These are phyloP conservation scores for Leptopterna dolabrata DNA, from an alignment of 2,888 invertebrate species.

Conservation along the genomic window DNA sequence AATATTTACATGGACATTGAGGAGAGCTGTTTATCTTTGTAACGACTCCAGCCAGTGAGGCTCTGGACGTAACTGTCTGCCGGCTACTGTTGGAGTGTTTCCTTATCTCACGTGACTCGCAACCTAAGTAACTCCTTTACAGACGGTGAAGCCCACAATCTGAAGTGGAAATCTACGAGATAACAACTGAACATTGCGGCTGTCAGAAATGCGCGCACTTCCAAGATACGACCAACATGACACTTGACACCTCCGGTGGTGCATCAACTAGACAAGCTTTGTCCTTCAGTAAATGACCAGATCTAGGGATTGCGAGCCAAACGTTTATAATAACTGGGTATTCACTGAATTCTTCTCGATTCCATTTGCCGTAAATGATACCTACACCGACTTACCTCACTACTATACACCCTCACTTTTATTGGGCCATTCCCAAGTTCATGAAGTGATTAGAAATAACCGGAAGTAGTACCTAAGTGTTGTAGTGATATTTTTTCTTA, in stretches of 20 bases:
- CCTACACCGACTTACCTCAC: no score
- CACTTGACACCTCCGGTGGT: not conserved
- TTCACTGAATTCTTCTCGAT: no score
- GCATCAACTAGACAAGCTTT: not conserved
- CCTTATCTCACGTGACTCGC: slow-evolving; percentile 7
- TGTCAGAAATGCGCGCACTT: slow-evolving; percentile 7
- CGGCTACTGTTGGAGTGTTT: not conserved
- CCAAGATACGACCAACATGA: not conserved
- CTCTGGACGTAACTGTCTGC: not conserved
- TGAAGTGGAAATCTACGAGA: not conserved
- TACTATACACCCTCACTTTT: no score
- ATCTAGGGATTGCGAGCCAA: no score
- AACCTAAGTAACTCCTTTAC: not conserved
- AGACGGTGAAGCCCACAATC: not conserved
- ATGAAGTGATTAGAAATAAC: no score
- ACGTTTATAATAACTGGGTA: no score
- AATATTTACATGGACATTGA: no score
- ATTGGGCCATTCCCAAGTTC: no score
- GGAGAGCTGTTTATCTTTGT: not conserved
- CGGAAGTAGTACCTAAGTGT: no score
- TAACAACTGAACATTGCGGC: not conserved
- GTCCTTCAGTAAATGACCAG: not conserved
- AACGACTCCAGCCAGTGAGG: not conserved
- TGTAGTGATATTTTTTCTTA: no score
- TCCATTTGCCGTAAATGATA: no score